phyloP scores from a whole-genome alignment of 2,797 vertebrate genomes.

The Lophius americanus region DNA sequence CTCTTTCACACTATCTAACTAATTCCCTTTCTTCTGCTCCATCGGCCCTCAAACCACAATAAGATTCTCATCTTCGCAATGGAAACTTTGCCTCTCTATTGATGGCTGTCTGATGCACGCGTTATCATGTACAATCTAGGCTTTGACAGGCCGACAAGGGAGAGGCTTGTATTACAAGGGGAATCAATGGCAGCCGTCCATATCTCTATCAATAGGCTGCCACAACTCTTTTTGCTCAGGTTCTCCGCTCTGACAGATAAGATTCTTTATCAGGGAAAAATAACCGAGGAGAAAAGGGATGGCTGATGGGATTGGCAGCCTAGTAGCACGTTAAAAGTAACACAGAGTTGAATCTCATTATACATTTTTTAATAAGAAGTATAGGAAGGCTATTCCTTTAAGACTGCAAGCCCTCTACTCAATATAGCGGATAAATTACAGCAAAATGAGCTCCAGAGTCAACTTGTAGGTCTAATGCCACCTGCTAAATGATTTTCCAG shows the following conservation, averaged over 20 bases:
- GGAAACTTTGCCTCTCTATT: slow-evolving; percentile 70
- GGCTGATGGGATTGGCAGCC: slow-evolving; percentile 1
- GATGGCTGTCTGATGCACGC: slow-evolving; percentile 59
- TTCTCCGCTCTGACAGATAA: slow-evolving; percentile 58
- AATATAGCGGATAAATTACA: slow-evolving; percentile 40
- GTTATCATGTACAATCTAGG: slow-evolving; percentile 80
- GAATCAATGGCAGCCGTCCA: slow-evolving; percentile 73
- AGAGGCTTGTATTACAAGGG: slow-evolving; percentile 81
- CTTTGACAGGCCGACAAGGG: slow-evolving; percentile 78
- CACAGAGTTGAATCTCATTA: slow-evolving; percentile 7
- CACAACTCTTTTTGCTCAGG: slow-evolving; percentile 68
- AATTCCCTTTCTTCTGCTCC: slow-evolving; percentile 29
- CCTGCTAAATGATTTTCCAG: slow-evolving; percentile 58
- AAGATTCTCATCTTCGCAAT: slow-evolving; percentile 67
- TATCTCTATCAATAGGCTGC: slow-evolving; percentile 77
- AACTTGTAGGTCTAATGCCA: slow-evolving; percentile 35
- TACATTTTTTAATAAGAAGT: slow-evolving; percentile 33
- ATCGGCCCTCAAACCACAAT: slow-evolving; percentile 44
- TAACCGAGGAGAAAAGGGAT: not conserved
- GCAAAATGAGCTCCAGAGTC: slow-evolving; percentile 48
- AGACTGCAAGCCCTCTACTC: not conserved
- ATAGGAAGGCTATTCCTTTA: slow-evolving; percentile 6
- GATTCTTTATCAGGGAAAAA: slow-evolving; percentile 46
- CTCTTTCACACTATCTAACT: slow-evolving; percentile 33
- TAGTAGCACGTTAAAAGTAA: slow-evolving; percentile 25